A percentile compares a stretch with the other conserved stretches of the same genome.
Conservation (phyloP, 2,113 vertebrate genomes). For the Mus spicilegus region DNA sequence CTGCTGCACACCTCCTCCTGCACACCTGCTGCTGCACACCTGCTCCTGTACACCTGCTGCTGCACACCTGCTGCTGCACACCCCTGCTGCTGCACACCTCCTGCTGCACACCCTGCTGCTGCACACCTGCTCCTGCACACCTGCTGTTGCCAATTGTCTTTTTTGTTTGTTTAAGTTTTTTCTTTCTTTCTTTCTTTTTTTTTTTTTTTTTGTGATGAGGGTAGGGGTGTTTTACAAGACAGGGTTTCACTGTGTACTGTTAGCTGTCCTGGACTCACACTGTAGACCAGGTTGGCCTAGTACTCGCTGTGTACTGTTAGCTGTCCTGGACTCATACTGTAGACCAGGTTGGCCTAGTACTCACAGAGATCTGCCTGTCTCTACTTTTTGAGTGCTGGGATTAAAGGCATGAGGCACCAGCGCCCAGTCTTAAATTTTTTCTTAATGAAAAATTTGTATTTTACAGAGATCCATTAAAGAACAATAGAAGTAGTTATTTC, state of each 20-base stretch:
- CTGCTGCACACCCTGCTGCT: neutral
- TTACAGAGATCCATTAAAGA: slow-evolving; percentile 18
- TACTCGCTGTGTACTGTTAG: neutral
- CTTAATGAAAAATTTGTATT: neutral
- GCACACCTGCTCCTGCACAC: too few relatives aligned
- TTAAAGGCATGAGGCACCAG: neutral
- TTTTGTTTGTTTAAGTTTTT: neutral
- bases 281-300: neutral
- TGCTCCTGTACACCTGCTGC: too few relatives aligned
- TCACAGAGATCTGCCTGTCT: neutral
- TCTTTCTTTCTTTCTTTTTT: neutral
- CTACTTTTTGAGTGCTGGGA: neutral
- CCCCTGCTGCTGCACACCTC: too few relatives aligned
- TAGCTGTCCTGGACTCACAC: neutral
- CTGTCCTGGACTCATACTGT: neutral
- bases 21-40: too few relatives aligned
- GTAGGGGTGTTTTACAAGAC: neutral
- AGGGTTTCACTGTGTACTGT: neutral
- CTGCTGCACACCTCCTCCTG: too few relatives aligned
- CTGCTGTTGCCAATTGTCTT: neutral
- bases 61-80: too few relatives aligned
- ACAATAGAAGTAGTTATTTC: slow-evolving; percentile 39
- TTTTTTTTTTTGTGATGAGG: neutral
- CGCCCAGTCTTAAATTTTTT: neutral
- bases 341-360: neutral